phyloP scores from a whole-genome alignment of 2,888 invertebrate genomes.

The Artemia sinica region DNA sequence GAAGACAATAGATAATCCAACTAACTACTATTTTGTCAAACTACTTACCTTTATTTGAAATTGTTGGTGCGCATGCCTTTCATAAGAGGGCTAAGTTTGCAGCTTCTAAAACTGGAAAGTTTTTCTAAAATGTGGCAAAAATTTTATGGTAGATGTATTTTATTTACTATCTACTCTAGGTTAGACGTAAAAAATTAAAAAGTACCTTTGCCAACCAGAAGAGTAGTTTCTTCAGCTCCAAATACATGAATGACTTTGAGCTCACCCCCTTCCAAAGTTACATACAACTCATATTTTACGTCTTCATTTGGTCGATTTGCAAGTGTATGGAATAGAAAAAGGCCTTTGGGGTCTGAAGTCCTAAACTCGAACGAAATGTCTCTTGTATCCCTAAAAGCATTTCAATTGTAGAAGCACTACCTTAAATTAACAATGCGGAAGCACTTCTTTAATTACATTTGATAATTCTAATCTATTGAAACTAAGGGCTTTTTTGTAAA shows the following conservation, averaged over 20 bases:
- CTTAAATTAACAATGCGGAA: too few species aligned
- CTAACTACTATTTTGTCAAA: too few species aligned
- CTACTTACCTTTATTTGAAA: too few species aligned
- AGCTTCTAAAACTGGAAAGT: slow-evolving; percentile 18
- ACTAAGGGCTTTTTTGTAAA: too few species aligned
- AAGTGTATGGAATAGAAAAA: slow-evolving; percentile 74
- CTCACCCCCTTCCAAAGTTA: slow-evolving; percentile 78
- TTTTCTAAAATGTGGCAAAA: neutral
- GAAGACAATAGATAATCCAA: too few species aligned
- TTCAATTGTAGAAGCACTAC: too few species aligned
- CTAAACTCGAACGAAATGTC: slow-evolving; percentile 62
- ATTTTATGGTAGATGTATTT: neutral
- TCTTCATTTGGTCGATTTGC: slow-evolving; percentile 61
- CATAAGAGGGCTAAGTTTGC: neutral
- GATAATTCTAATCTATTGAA: too few species aligned
- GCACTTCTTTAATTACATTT: too few species aligned
- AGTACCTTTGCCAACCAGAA: slow-evolving; percentile 60
- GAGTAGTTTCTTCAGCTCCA: slow-evolving; percentile 63
- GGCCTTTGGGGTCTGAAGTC: slow-evolving; percentile 67
- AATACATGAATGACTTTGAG: slow-evolving; percentile 80
- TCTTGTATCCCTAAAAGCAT: slow-evolving; percentile 20
- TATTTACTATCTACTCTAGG: neutral
- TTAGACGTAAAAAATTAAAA: neutral
- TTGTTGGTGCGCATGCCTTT: too few species aligned
- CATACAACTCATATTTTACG: slow-evolving; percentile 73